These are phyloP conservation scores for Apotomis capreana DNA, from an alignment of 2,888 invertebrate genomes.

Conservation along the genomic window DNA sequence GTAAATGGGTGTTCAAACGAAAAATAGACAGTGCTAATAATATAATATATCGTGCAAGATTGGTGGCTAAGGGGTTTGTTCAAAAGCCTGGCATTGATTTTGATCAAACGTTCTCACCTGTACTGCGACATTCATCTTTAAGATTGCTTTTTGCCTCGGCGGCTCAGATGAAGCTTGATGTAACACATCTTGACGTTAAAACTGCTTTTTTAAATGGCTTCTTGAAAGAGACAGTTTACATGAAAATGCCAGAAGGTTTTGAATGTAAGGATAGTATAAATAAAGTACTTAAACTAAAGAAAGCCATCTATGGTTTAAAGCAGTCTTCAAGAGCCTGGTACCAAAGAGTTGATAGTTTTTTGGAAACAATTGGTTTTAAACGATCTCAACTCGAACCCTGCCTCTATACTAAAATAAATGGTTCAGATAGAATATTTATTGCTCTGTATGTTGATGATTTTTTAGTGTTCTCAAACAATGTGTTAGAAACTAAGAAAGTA, in stretches of 20 bases:
- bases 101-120: slow-evolving; percentile 40
- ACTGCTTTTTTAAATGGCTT: slow-evolving; percentile 41
- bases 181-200: slow-evolving; percentile 36
- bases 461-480: slow-evolving; percentile 39
- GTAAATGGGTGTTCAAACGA: slow-evolving; percentile 40
- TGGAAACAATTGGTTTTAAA: slow-evolving; percentile 20
- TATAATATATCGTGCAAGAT: slow-evolving; percentile 37
- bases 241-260: slow-evolving; percentile 27
- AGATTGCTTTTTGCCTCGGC: slow-evolving; percentile 38
- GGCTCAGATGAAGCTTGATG: slow-evolving; percentile 21
- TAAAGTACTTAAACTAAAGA: slow-evolving; percentile 40
- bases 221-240: slow-evolving; percentile 36
- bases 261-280: slow-evolving; percentile 1
- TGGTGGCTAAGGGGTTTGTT: slow-evolving; percentile 40
- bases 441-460: slow-evolving; percentile 41
- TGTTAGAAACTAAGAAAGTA: slow-evolving; percentile 17
- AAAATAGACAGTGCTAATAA: slow-evolving; percentile 38
- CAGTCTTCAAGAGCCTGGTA: slow-evolving; percentile 41
- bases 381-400: slow-evolving; percentile 34
- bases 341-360: slow-evolving; percentile 36
- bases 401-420: neutral
- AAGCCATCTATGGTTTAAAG: slow-evolving; percentile 42
- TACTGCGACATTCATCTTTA: slow-evolving; percentile 11
- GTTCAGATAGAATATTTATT: slow-evolving; percentile 16
- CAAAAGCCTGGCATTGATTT: slow-evolving; percentile 41